phyloP scores from a whole-genome alignment of 1,140 invertebrate species.

The Drosophila lacertosa region DNA sequence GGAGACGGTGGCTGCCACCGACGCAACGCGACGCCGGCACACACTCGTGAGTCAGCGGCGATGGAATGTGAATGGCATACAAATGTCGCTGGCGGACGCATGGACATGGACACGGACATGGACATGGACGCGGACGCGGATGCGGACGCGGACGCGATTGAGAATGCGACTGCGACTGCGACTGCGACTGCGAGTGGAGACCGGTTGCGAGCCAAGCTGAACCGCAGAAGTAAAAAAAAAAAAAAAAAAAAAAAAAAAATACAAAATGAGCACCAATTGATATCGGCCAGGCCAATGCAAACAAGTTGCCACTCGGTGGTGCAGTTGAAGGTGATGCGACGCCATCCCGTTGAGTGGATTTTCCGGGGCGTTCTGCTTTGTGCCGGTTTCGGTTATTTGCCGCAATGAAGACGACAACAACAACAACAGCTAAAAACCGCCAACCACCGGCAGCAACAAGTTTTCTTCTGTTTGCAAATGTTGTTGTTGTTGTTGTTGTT shows the following conservation, averaged over 20 bases:
- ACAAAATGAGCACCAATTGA: slow-evolving; percentile 59
- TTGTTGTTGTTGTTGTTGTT: slow-evolving; percentile 20
- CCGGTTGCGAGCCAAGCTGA: slow-evolving; percentile 61
- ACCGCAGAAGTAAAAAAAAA: slow-evolving; percentile 26
- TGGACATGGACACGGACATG: slow-evolving; percentile 12
- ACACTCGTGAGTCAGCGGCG: slow-evolving; percentile 65
- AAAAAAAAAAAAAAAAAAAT: slow-evolving; percentile 10
- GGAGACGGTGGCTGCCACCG: slow-evolving; percentile 41
- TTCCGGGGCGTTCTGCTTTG: slow-evolving; percentile 68
- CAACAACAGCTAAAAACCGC: no score
- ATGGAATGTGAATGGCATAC: slow-evolving; percentile 80
- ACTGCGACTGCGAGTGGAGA: slow-evolving; percentile 20
- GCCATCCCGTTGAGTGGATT: slow-evolving; percentile 41
- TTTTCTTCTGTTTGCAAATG: slow-evolving; percentile 41
- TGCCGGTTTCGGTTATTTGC: slow-evolving; percentile 53
- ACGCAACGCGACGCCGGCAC: slow-evolving; percentile 42
- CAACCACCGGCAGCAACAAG: slow-evolving; percentile 60
- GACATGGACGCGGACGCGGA: neutral
- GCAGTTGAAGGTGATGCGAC: slow-evolving; percentile 35
- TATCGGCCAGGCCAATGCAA: slow-evolving; percentile 58
- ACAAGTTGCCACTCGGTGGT: slow-evolving; percentile 50
- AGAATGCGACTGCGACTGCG: neutral
- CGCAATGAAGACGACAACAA: slow-evolving; percentile 24
- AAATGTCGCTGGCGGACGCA: slow-evolving; percentile 70
- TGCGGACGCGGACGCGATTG: no score